Evolutionary conservation across 2,888 invertebrate genomes (phyloP).

Genomic region (Ophion costatus): DNA sequence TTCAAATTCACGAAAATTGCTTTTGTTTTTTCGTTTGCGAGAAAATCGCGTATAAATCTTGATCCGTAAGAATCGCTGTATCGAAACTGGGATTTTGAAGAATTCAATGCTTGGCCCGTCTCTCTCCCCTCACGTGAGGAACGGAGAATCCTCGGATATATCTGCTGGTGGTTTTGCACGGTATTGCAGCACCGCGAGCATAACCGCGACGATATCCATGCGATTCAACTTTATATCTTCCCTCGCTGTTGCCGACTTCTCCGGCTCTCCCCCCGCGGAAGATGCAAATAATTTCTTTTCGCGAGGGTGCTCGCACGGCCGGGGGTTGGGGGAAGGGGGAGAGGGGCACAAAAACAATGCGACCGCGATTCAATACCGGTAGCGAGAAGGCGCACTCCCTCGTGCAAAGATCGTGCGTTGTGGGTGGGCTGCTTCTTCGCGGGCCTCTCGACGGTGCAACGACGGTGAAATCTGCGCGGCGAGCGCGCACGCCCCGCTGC

Average conservation of each 20-base stretch:
- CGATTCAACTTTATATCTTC: slow-evolving; percentile 49
- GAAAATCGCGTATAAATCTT: neutral
- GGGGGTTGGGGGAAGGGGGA: slow-evolving; percentile 3
- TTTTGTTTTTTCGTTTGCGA: neutral
- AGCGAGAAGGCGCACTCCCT: slow-evolving; percentile 78
- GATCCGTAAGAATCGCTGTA: neutral
- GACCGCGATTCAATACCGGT: slow-evolving; percentile 83
- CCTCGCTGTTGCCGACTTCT: slow-evolving; percentile 20
- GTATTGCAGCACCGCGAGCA: slow-evolving; percentile 44
- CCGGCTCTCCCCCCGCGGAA: slow-evolving; percentile 47
- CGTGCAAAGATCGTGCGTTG: slow-evolving; percentile 81
- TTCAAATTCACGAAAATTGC: neutral
- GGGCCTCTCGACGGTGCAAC: slow-evolving; percentile 68
- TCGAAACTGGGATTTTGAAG: neutral
- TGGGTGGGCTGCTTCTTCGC: slow-evolving; percentile 80
- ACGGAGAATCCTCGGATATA: neutral
- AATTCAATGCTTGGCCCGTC: neutral
- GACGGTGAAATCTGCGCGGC: slow-evolving; percentile 66
- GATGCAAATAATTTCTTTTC: slow-evolving; percentile 81
- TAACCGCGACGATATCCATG: slow-evolving; percentile 51
- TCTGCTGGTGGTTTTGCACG: slow-evolving; percentile 24
- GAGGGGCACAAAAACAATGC: slow-evolving; percentile 80
- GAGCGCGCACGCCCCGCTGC: slow-evolving; percentile 58
- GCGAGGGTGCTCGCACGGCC: slow-evolving; percentile 77
- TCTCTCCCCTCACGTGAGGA: neutral